phyloP scores from a whole-genome alignment of 92 coral and sea anemone species.

The Pocillopora grandis region DNA sequence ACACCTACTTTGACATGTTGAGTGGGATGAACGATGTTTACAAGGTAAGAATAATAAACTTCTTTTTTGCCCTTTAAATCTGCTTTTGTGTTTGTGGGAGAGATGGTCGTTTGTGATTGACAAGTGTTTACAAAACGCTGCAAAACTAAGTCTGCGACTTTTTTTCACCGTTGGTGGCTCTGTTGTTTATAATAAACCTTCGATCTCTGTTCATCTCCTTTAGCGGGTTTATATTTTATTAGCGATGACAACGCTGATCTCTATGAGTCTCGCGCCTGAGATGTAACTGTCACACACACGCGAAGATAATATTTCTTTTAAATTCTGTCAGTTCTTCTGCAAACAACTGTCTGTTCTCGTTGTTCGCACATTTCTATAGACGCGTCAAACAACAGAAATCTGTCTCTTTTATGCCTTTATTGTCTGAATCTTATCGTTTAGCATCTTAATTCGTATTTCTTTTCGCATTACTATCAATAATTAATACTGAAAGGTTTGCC shows the following conservation, averaged over 20 bases:
- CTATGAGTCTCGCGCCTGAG: background rate
- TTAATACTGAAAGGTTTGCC: background rate
- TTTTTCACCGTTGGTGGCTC: slow-evolving; percentile 8
- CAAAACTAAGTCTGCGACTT: background rate
- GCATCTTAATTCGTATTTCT: background rate
- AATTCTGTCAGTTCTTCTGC: background rate
- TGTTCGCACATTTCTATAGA: background rate
- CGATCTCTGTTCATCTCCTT: background rate
- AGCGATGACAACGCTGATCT: slow-evolving; percentile 2
- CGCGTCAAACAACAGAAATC: background rate
- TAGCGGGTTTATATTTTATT: background rate
- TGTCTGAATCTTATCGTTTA: background rate
- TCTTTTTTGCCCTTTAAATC: background rate
- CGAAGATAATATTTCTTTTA: background rate
- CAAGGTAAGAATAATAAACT: slow-evolving; percentile 69
- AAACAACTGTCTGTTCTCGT: background rate
- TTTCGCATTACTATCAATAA: background rate
- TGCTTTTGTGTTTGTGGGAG: background rate
- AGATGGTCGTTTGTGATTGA: slow-evolving; percentile 2
- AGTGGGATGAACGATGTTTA: slow-evolving; percentile 97
- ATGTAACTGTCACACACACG: background rate
- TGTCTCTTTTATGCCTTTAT: background rate
- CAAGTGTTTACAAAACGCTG: slow-evolving; percentile 15
- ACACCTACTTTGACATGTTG: slow-evolving; percentile 97
- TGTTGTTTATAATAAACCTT: background rate